Percentiles rank a stretch among this genome's conserved stretches.
phyloP scores from a whole-genome alignment of 2,888 invertebrate genomes.

The Caenorhabditis imperialis region DNA sequence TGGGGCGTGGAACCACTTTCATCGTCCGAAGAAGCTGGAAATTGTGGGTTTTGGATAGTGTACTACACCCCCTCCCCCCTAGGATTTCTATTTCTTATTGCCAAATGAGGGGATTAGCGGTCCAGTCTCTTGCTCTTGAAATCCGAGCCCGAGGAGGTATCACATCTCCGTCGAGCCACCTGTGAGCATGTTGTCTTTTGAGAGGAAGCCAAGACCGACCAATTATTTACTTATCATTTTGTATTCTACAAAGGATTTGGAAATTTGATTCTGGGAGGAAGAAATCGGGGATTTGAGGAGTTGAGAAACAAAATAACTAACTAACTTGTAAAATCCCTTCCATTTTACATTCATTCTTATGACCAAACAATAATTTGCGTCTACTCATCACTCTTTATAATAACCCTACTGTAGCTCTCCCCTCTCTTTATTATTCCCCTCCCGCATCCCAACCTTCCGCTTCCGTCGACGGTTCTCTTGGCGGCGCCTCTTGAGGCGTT shows the following conservation, averaged over 20 bases:
- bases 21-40: slow-evolving; percentile 30
- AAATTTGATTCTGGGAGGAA: too few relatives aligned
- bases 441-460: slow-evolving; percentile 28
- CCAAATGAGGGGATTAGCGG: slow-evolving; percentile 35
- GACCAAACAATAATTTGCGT: too few relatives aligned
- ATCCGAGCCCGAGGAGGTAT: slow-evolving; percentile 34
- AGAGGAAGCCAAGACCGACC: slow-evolving; percentile 35
- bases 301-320: too few relatives aligned
- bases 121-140: slow-evolving; percentile 29
- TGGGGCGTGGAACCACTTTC: slow-evolving; percentile 30
- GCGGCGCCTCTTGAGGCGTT: slow-evolving; percentile 11
- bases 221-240: slow-evolving; percentile 53
- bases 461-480: slow-evolving; percentile 40
- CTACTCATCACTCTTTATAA: slow-evolving; percentile 32
- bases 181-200: slow-evolving; percentile 46
- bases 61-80: neutral
- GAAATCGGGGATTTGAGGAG: too few relatives aligned
- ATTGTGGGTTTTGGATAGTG: too few relatives aligned
- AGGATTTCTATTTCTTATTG: neutral
- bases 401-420: slow-evolving; percentile 26
- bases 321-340: too few relatives aligned
- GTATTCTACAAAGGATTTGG: too few relatives aligned
- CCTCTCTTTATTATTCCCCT: slow-evolving; percentile 8
- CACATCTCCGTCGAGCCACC: slow-evolving; percentile 31
- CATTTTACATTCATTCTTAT: too few relatives aligned